Percentiles rank a stretch among this genome's conserved stretches.
Evolutionary conservation across 2,888 invertebrate genomes (phyloP).

Genomic region (Lampropteryx suffumata): DNA sequence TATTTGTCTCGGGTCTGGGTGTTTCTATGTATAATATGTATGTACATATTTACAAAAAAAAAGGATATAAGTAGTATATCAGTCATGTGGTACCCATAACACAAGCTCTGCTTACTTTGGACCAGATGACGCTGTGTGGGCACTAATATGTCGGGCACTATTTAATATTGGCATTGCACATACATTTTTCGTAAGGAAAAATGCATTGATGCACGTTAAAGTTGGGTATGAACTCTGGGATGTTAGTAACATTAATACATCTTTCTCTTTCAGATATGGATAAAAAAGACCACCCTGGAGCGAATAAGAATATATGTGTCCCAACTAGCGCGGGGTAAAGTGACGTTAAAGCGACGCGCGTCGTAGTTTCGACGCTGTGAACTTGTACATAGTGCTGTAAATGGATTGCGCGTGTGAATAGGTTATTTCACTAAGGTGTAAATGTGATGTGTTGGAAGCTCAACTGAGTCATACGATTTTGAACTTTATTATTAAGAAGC

Average conservation of each 20-base stretch:
- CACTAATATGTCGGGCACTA: no score
- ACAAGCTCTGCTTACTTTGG: no score
- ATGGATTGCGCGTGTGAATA: slow-evolving; percentile 31
- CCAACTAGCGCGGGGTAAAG: slow-evolving; percentile 93
- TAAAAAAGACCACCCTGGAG: slow-evolving; percentile 88
- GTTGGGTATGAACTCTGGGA: no score
- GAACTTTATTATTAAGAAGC: not conserved
- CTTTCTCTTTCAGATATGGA: slow-evolving; percentile 89
- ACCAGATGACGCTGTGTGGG: no score
- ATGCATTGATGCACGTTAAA: no score
- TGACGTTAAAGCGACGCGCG: slow-evolving; percentile 93
- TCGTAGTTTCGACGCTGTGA: slow-evolving; percentile 73
- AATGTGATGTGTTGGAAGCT: slow-evolving; percentile 13
- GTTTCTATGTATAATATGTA: no score
- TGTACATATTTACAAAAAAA: no score
- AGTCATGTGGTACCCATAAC: no score
- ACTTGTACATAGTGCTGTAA: slow-evolving; percentile 36
- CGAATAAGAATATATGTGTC: slow-evolving; percentile 93
- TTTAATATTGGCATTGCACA: no score
- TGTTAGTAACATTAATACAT: not conserved
- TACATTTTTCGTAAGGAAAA: no score
- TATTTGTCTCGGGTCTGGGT: no score
- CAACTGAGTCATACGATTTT: slow-evolving; percentile 6
- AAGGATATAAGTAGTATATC: no score
- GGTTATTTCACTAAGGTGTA: slow-evolving; percentile 35